phyloP scores from a whole-genome alignment of 2,888 invertebrate genomes.

The Ormyrus labotus region DNA sequence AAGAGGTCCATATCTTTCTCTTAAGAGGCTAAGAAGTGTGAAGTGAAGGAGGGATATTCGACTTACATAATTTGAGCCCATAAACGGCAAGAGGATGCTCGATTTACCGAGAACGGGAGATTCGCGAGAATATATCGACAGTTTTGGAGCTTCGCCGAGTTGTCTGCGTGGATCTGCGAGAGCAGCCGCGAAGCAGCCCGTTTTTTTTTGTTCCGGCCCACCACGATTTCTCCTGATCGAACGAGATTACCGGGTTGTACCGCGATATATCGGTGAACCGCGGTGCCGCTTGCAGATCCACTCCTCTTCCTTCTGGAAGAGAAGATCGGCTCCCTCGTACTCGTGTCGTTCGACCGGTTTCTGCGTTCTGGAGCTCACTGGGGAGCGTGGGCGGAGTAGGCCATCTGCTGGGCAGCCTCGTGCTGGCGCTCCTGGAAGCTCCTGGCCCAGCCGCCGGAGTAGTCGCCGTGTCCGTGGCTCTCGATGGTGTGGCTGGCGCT shows the following conservation, averaged over 20 bases:
- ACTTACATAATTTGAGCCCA: constrained; percentile 14
- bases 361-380: constrained; percentile 27
- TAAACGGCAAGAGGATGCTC: constrained; percentile 16
- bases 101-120: not conserved
- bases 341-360: not conserved
- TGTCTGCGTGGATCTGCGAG: too few relatives aligned
- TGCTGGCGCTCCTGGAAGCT: constrained; percentile 77
- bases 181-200: too few relatives aligned
- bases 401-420: constrained; percentile 78
- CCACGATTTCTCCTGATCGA: constrained; percentile 9
- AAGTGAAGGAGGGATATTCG: not conserved
- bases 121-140: not conserved
- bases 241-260: not conserved
- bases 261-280: not conserved
- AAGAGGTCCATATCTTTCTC: constrained; percentile 1
- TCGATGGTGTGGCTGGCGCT: constrained; percentile 77
- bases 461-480: constrained; percentile 74
- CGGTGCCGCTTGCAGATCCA: not conserved
- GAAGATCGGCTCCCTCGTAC: not conserved
- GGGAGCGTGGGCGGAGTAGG: constrained; percentile 79
- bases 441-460: constrained; percentile 81
- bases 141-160: not conserved
- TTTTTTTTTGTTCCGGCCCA: too few relatives aligned
- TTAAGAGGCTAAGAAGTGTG: constrained; percentile 11
- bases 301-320: too few relatives aligned